These are phyloP conservation scores for Cosmia pyralina DNA, from an alignment of 2,888 invertebrate species.

Conservation along the genomic window DNA sequence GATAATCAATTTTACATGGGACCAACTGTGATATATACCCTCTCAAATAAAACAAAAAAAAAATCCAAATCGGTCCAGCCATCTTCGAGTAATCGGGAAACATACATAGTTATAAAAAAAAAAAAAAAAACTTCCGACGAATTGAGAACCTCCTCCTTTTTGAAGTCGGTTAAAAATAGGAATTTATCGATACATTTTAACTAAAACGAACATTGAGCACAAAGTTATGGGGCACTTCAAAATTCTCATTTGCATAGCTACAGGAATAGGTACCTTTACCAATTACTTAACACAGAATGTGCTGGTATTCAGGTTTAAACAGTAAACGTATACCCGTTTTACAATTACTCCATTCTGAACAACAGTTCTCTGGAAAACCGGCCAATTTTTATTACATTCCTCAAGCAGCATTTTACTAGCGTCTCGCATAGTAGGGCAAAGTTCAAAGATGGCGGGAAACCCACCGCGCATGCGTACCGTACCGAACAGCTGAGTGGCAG, in stretches of 20 bases:
- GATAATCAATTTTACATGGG: too few relatives aligned
- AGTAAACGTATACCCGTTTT: slow-evolving; percentile 20
- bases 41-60: too few relatives aligned
- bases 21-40: too few relatives aligned
- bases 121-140: too few relatives aligned
- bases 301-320: slow-evolving; percentile 18
- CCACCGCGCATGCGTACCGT: slow-evolving; percentile 81
- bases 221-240: slow-evolving; percentile 6
- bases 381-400: slow-evolving; percentile 54
- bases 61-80: too few relatives aligned
- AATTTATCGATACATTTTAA: slow-evolving; percentile 6
- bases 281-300: slow-evolving; percentile 18
- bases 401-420: slow-evolving; percentile 58
- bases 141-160: too few relatives aligned
- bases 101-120: too few relatives aligned
- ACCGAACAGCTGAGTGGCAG: slow-evolving; percentile 83
- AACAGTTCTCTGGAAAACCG: slow-evolving; percentile 34
- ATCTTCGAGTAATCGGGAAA: too few relatives aligned
- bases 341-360: slow-evolving; percentile 20
- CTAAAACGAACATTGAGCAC: background rate
- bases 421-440: slow-evolving; percentile 56
- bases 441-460: slow-evolving; percentile 87
- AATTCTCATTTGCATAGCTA: slow-evolving; percentile 24
- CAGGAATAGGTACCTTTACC: background rate
- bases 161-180: too few relatives aligned